phyloP scores from a whole-genome alignment of 2,797 vertebrate genomes.

The Pagetopsis macropterus region DNA sequence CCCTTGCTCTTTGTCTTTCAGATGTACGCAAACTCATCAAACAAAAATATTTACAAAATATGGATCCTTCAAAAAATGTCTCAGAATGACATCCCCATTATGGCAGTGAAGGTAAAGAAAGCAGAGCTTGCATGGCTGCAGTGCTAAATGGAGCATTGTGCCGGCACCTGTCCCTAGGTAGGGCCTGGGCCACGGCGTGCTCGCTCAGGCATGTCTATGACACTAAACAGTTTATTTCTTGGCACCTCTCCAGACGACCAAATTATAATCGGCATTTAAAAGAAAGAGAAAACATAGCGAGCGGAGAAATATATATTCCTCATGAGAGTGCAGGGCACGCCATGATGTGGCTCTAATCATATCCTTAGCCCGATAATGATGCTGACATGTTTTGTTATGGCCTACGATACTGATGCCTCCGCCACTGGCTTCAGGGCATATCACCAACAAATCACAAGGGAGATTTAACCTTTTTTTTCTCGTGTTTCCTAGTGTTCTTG shows the following conservation, averaged over 20 bases:
- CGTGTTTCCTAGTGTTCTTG: conserved; percentile 6
- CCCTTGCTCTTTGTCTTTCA: not conserved
- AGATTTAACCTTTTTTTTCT: conserved; percentile 36
- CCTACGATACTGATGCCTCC: conserved; percentile 82
- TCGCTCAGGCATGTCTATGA: conserved; percentile 66
- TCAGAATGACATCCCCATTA: conserved; percentile 26
- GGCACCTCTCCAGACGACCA: conserved; percentile 71
- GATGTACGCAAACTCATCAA: not conserved
- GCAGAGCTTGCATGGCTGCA: conserved; percentile 60
- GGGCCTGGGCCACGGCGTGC: conserved; percentile 42
- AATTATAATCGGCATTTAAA: conserved; percentile 73
- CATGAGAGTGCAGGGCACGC: conserved; percentile 86
- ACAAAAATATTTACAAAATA: conserved; percentile 34
- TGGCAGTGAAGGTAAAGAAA: conserved; percentile 48
- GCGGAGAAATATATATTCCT: conserved; percentile 77
- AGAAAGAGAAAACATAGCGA: conserved; percentile 62
- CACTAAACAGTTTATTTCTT: conserved; percentile 75
- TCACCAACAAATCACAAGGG: conserved; percentile 57
- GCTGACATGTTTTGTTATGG: conserved; percentile 87
- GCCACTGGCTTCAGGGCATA: conserved; percentile 78
- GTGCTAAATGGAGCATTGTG: conserved; percentile 74
- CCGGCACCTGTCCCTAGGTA: conserved; percentile 68
- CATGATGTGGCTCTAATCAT: conserved; percentile 75
- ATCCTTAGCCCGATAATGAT: conserved; percentile 87
- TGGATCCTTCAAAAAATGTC: conserved; percentile 22